Percentiles rank a stretch among this genome's conserved stretches.
phyloP scores from a whole-genome alignment of 2,888 invertebrate species.

The Balanococcus diminutus region DNA sequence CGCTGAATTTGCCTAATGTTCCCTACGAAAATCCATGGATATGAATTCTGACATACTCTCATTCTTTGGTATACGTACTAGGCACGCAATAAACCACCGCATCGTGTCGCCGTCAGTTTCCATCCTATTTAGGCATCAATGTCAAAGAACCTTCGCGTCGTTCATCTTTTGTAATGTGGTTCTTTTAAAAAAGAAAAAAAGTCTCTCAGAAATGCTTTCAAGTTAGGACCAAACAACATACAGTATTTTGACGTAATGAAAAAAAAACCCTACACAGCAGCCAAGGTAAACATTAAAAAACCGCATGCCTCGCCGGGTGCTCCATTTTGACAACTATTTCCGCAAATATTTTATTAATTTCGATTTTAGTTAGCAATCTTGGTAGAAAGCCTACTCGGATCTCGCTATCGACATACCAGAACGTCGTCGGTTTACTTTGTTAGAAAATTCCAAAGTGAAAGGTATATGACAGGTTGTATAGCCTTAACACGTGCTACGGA shows the following conservation, averaged over 20 bases:
- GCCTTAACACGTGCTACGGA: background rate
- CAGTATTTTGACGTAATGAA: conserved; percentile 1
- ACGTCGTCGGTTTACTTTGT: conserved; percentile 16
- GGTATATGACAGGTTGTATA: conserved; percentile 29
- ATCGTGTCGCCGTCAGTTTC: background rate
- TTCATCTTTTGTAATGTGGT: background rate
- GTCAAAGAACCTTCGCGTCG: background rate
- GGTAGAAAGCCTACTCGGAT: background rate
- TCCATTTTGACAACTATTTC: conserved; percentile 36
- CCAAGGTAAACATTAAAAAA: background rate
- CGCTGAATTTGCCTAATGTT: no score
- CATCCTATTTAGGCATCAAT: conserved; percentile 5
- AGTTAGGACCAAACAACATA: background rate
- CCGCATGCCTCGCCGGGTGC: background rate
- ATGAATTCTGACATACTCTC: background rate
- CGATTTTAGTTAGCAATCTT: conserved; percentile 1
- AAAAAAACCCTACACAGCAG: background rate
- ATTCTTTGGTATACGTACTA: no score
- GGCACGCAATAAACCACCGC: background rate
- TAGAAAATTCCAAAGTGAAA: conserved; percentile 14
- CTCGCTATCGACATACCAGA: background rate
- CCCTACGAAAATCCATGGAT: background rate
- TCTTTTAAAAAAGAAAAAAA: conserved; percentile 8
- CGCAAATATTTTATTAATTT: conserved; percentile 38
- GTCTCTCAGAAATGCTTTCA: background rate